Conservation (phyloP, 2,888 invertebrate species). For the Leptinotarsa tumamoca region DNA sequence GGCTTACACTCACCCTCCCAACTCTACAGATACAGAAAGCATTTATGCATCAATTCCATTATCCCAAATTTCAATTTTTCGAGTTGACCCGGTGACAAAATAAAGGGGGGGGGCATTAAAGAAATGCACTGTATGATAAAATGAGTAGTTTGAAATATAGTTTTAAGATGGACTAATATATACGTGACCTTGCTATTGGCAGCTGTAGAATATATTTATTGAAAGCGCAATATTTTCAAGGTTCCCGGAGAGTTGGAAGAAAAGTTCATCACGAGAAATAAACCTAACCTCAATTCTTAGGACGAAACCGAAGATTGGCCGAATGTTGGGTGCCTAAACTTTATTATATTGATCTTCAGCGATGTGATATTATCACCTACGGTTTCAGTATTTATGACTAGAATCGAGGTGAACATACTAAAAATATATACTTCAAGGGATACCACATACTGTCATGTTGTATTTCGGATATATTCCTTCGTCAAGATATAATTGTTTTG, state of each 20-base stretch:
- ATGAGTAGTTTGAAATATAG: no score
- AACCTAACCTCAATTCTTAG: conserved; percentile 45
- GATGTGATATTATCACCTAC: conserved; percentile 49
- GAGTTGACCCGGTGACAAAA: no score
- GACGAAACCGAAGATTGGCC: conserved; percentile 45
- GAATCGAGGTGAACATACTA: conserved; percentile 34
- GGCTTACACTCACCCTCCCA: no score
- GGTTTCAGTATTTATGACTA: conserved; percentile 44
- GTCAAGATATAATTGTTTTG: conserved; percentile 26
- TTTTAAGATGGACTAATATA: no score
- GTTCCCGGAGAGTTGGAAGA: conserved; percentile 73
- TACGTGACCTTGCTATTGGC: neutral
- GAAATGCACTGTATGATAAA: no score
- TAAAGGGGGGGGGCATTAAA: no score
- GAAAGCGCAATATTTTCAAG: conserved; percentile 63
- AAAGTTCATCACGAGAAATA: conserved; percentile 66
- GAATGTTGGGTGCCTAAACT: conserved; percentile 56
- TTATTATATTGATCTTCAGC: conserved; percentile 45
- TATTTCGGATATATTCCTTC: conserved; percentile 33
- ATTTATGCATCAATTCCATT: no score
- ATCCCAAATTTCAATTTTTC: no score
- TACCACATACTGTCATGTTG: conserved; percentile 12
- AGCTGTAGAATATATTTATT: conserved; percentile 17
- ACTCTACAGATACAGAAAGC: no score
- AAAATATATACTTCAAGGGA: conserved; percentile 1